Percentiles rank a stretch among this genome's conserved stretches.
phyloP scores from a whole-genome alignment of 2,888 invertebrate species.

The Hydraecia micacea region DNA sequence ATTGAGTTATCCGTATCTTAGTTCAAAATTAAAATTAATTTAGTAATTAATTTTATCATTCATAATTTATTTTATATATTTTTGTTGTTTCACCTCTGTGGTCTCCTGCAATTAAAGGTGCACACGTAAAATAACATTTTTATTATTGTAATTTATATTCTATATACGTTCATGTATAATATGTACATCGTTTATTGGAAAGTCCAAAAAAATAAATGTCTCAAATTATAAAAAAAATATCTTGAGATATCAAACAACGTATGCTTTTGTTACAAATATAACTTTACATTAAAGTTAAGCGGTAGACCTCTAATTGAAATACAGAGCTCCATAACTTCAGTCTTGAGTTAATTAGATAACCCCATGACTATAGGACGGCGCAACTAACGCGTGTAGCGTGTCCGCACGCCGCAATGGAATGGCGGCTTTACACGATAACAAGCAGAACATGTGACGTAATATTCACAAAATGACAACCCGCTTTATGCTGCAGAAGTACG shows the following conservation, averaged over 20 bases:
- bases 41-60: too few relatives aligned
- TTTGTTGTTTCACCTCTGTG: too few relatives aligned
- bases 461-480: constrained; percentile 34
- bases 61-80: too few relatives aligned
- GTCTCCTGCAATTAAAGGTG: too few relatives aligned
- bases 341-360: constrained; percentile 29
- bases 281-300: too few relatives aligned
- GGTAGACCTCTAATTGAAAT: constrained; percentile 9
- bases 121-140: too few relatives aligned
- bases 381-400: constrained; percentile 39
- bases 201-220: neutral
- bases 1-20: neutral
- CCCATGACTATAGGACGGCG: constrained; percentile 2
- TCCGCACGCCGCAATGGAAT: constrained; percentile 16
- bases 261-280: neutral
- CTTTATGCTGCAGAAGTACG: neutral
- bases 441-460: constrained; percentile 39
- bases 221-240: neutral
- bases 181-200: too few relatives aligned
- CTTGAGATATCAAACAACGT: neutral
- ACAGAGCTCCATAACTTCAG: neutral
- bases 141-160: neutral
- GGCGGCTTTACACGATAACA: constrained; percentile 48
- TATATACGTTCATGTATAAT: too few relatives aligned
- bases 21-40: too few relatives aligned